Base-by-base conservation (phyloP, 2,888 invertebrate species). In the Heliconius cydno region DNA sequence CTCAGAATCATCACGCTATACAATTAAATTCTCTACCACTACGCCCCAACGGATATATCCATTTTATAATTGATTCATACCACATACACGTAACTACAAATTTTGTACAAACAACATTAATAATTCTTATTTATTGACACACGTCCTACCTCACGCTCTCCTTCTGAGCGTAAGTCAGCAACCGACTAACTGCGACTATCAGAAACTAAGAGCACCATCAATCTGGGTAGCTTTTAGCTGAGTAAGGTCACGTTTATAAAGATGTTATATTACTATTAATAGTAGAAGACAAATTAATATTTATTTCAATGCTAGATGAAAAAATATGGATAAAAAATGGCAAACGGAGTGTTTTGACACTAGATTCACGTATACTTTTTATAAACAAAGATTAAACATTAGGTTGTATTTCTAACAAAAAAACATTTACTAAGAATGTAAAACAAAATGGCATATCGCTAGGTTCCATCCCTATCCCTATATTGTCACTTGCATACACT, bases 221-320 rank as follows among this genome's bases (percentile, higher is more conserved):
- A 86, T 85, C 85, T 76, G 81, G 79, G 46, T 74, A 79, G 82
- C 84, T 84, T 83, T 86, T 86, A 84, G 84, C 83, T 80, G 80
- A 83, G 79, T 79, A 57, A 81, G 78, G 81, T 12, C 63, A 34
- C 38, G 22, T 78, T 34, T 71, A 79, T 74, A 74, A 3, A 34
- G n/a, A 73, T 4, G 7, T 60, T 34, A 15, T 22, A 7, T 34
- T 60, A n/a, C 6, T 70, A 52, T 70, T n/a, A 41, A 3, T 25
- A n/a, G 5, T 70, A 46, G n/a, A 70, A 70, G 25, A 25, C 9
- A 70, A 70, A 28, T 70, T 70, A 38, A 3, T 6, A n/a, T n/a
- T 10, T n/a, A 68, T 66, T 19, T 5, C 5, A 63, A 28, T 63
- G 4, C 5, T 13, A 25, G 12, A 63, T 63, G 3, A 5, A 63